Conservation (phyloP, 2,888 invertebrate species). For the Drosophila prostipennis region DNA sequence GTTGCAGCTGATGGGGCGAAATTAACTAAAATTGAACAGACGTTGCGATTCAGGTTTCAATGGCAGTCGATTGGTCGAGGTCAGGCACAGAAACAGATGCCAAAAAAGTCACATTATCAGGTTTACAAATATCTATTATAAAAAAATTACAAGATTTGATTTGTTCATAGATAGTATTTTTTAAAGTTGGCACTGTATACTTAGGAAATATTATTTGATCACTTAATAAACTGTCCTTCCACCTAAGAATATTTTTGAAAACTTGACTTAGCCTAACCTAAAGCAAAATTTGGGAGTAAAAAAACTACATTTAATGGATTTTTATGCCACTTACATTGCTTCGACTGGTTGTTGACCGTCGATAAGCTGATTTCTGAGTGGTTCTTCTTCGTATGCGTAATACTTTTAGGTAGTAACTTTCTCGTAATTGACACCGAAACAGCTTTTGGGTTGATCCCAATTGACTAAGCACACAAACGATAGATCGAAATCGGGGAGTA, state of each 20-base stretch:
- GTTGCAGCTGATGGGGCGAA: slow-evolving; percentile 56
- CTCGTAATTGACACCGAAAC: slow-evolving; percentile 64
- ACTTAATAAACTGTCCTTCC: too few species aligned
- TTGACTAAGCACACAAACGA: slow-evolving; percentile 40
- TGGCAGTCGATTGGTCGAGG: slow-evolving; percentile 32
- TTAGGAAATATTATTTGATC: too few species aligned
- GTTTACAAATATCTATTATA: too few species aligned
- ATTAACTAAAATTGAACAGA: slow-evolving; percentile 37
- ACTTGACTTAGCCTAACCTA: too few species aligned
- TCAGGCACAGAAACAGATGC: slow-evolving; percentile 14
- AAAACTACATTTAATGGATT: not conserved
- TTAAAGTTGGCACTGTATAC: too few species aligned
- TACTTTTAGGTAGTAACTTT: slow-evolving; percentile 36
- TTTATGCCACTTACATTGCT: slow-evolving; percentile 61
- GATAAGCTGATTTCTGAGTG: slow-evolving; percentile 14
- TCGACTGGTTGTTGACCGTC: slow-evolving; percentile 35
- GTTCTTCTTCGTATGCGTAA: slow-evolving; percentile 47
- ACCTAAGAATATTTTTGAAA: too few species aligned
- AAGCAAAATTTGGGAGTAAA: too few species aligned
- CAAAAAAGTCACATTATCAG: too few species aligned
- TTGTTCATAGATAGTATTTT: too few species aligned
- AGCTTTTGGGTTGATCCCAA: slow-evolving; percentile 28
- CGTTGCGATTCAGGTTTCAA: slow-evolving; percentile 24
- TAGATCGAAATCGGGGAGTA: slow-evolving; percentile 36
- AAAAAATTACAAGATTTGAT: too few species aligned